Evolutionary conservation across 2,888 invertebrate genomes (phyloP).

Genomic region (Pelosia muscerda): DNA sequence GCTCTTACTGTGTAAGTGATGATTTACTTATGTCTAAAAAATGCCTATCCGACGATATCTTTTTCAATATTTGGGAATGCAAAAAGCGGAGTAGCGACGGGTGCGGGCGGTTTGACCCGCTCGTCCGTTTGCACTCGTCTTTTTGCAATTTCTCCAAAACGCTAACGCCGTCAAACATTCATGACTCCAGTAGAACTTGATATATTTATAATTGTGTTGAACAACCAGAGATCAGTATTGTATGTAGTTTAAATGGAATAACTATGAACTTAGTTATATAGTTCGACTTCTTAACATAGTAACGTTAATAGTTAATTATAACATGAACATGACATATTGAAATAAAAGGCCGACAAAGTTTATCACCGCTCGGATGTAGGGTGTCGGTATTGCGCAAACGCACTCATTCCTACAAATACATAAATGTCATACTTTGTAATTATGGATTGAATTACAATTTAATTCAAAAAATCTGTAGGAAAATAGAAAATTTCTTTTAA

Average conservation of each 20-base stretch:
- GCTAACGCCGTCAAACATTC: constrained; percentile 55
- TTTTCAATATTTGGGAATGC: constrained; percentile 68
- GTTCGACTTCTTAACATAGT: constrained; percentile 29
- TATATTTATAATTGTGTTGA: background rate
- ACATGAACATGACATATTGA: constrained; percentile 49
- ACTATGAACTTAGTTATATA: background rate
- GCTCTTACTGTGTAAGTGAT: too few species aligned
- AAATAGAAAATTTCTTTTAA: background rate
- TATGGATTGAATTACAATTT: constrained; percentile 13
- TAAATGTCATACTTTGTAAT: constrained; percentile 33
- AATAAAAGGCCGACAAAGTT: constrained; percentile 82
- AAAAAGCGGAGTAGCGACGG: constrained; percentile 50
- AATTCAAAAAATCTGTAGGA: background rate
- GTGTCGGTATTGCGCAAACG: constrained; percentile 82
- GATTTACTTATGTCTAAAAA: constrained; percentile 21
- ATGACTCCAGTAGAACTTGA: constrained; percentile 19
- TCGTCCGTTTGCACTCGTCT: constrained; percentile 71
- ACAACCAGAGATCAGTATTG: background rate
- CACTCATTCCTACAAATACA: constrained; percentile 53
- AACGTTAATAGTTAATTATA: constrained; percentile 25
- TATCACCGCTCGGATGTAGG: constrained; percentile 83
- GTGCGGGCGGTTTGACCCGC: constrained; percentile 63
- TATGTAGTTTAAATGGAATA: background rate
- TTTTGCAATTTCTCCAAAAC: constrained; percentile 81
- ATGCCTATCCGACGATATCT: constrained; percentile 57